Evolutionary conservation across 2,797 vertebrate genomes (phyloP), one percentile per base, ranked within the genome.

Genomic region (Micrastur ruficollis): DNA sequence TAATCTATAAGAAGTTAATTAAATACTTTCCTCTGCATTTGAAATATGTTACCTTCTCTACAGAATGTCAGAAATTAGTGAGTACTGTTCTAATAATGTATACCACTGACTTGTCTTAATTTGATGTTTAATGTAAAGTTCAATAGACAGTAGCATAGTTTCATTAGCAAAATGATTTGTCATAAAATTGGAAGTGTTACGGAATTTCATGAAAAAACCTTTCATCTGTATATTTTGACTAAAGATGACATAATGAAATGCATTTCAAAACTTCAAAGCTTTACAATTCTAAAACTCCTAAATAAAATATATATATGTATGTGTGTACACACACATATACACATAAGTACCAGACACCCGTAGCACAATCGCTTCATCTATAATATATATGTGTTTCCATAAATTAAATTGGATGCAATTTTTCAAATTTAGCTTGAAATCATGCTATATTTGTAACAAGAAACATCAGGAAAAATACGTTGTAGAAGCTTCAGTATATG

Each of bases 1-100:
- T 97, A 97, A 97, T 97, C 97, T 96, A 56, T 90, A 94, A 96
- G 76, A 83, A 97, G 70, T 94, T 98, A 96, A 98, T 98, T 92
- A 96, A 97, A 96, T 94, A 94, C 38, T 91, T 97, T 91, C 44
- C 25, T 74, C 86, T 95, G 61, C 61, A 90, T 98, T 96, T 97
- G 91, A 96, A 97, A 96, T 79, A 72, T 49, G 62, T 91, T 94
- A 40, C 59, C 44, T 74, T 81, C 66, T 75, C 62, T 47, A 80
- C 11, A 63, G 29, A 59, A 44, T 81, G 46, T 90, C 74, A 95
- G 88, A 75, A 91, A 95, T 93, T 73, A 95, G 75, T 46, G 66
- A 90, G 63, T 88, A 88, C 73, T 95, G n/a, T 94, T 96, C 89
- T 58, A 66, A 81, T 78, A 86, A 85, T 93, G 91, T 86, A 84